Evolutionary conservation across 2,797 vertebrate genomes (phyloP), one percentile per base, ranked within the genome.

Genomic region (Protonibea diacanthus): DNA sequence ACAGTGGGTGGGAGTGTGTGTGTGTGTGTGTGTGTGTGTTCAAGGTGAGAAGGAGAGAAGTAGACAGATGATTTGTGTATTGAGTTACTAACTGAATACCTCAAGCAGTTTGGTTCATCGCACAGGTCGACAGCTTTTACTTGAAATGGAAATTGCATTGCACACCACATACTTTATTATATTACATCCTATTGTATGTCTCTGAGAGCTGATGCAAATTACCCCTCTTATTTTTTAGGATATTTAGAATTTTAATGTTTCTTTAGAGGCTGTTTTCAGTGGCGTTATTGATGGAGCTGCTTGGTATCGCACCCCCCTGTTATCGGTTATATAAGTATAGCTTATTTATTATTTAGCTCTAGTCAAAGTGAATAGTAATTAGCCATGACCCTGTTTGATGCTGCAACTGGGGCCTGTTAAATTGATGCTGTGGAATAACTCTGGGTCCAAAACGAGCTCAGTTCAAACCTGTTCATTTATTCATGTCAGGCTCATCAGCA

Each of bases 361-460:
- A 80, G 84, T 91, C 85, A 88, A 83, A 90, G 81, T 85, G 88
- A 92, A 91, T 91, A 73, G 82, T 91, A 93, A 92, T 94, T 90
- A 92, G 88, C 82, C 74, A 68, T 84, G 87, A 90, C 88, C 87
- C 82, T 86, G 86, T 92, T 92, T 92, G 89, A 89, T 83, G 89
- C 83, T 86, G 89, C 88, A 84, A 71, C 86, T 87, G 88, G 78
- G 86, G 85, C 80, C 82, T 83, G 76, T 91, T 92, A 89, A 91
- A 90, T 78, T 89, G 83, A 88, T 86, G 89, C 89, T 84, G 74
- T 83, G 83, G 80, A 88, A 86, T 71, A 81, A 90, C 72, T 85
- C 62, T 75, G 79, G 79, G 76, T 87, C 79, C 86, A 83, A 90
- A 88, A 76, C 8, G 15, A 85, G 82, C 76, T 90, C 80, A 68